Percentiles rank a stretch among this genome's conserved stretches.
Conservation (phyloP, 2,797 vertebrate species). For the Helicolenus hilgendorfi region DNA sequence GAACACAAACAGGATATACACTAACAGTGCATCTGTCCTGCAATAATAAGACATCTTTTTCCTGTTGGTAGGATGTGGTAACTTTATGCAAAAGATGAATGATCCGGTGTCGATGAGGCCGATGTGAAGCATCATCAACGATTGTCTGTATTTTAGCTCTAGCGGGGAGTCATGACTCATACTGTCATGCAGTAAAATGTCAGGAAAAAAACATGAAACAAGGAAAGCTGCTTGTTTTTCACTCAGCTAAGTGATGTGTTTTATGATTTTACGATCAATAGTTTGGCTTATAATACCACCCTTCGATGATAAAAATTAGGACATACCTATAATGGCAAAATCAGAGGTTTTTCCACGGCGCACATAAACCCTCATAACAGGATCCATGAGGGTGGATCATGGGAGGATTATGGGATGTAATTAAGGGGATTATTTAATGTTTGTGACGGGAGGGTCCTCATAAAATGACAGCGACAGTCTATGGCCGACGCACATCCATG, state of each 20-base stretch:
- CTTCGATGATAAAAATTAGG: slow-evolving; percentile 12
- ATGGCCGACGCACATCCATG: background rate
- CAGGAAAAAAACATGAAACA: background rate
- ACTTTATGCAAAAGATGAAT: background rate
- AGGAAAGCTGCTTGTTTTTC: slow-evolving; percentile 4
- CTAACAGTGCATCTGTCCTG: background rate
- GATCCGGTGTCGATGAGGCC: background rate
- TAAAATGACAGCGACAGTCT: slow-evolving; percentile 61
- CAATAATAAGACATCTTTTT: background rate
- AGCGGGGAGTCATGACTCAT: background rate
- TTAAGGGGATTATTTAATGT: slow-evolving; percentile 83
- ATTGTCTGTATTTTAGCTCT: background rate
- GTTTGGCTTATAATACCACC: slow-evolving; percentile 8
- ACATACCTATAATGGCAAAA: slow-evolving; percentile 10
- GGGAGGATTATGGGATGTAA: slow-evolving; percentile 81
- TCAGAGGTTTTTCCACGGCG: slow-evolving; percentile 24
- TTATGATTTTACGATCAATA: slow-evolving; percentile 19
- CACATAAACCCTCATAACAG: slow-evolving; percentile 33
- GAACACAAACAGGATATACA: background rate
- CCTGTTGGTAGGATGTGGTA: background rate
- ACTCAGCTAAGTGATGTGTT: background rate
- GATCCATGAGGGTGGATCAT: slow-evolving; percentile 69
- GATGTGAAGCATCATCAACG: background rate
- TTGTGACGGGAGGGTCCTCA: slow-evolving; percentile 68
- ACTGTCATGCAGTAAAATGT: background rate